phyloP scores from a whole-genome alignment of 1,140 invertebrate species.

The Temnothorax curvispinosus region DNA sequence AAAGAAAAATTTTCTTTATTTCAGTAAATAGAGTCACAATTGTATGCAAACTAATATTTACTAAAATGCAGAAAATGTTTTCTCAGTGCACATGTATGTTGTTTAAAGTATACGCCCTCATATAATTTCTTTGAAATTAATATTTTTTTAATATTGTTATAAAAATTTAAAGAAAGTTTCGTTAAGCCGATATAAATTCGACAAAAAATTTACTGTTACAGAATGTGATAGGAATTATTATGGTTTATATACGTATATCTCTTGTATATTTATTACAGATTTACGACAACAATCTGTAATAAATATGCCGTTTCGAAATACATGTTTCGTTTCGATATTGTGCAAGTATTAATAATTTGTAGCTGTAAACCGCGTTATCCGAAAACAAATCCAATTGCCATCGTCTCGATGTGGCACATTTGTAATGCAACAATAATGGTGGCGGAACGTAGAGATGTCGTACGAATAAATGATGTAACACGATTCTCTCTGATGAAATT shows the following conservation, averaged over 20 bases:
- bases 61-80: too few relatives aligned
- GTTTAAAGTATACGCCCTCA: neutral
- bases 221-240: neutral
- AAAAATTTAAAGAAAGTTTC: neutral
- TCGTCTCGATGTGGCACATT: neutral
- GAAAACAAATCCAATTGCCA: constrained; percentile 34
- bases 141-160: neutral
- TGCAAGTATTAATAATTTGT: neutral
- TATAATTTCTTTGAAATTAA: neutral
- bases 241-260: neutral
- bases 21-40: too few relatives aligned
- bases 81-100: too few relatives aligned
- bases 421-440: neutral
- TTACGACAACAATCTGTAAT: neutral
- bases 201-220: neutral
- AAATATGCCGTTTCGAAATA: neutral
- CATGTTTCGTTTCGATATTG: neutral
- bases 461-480: constrained; percentile 21
- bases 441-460: neutral
- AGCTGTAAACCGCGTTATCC: neutral
- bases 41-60: too few relatives aligned
- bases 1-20: too few relatives aligned
- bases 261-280: neutral
- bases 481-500: constrained; percentile 39
- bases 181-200: neutral